Evolutionary conservation across 2,113 vertebrate genomes (phyloP).

Genomic region (Leptodactylus fuscus): DNA sequence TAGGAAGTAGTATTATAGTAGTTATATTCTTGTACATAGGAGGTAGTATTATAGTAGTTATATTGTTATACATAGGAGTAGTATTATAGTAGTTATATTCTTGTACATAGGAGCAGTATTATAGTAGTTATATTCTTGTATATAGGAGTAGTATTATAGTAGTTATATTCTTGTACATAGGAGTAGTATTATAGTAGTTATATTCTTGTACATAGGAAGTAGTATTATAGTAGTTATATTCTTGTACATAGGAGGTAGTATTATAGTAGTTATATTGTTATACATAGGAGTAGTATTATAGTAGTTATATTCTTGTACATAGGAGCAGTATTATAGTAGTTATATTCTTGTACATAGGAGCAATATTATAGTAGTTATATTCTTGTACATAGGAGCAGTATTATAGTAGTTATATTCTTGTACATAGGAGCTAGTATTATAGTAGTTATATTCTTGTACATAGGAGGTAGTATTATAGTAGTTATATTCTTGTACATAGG

Average conservation of each 20-base stretch:
- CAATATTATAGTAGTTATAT: conserved; percentile 10
- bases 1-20: neutral
- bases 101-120: neutral
- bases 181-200: neutral
- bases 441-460: too few species aligned
- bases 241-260: neutral
- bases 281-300: neutral
- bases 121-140: conserved; percentile 2
- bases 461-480: conserved; percentile 6
- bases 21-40: conserved; percentile 18
- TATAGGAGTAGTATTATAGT: conserved; percentile 1
- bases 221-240: conserved; percentile 21
- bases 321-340: neutral
- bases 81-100: conserved; percentile 6
- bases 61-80: neutral
- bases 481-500: conserved; percentile 10
- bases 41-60: conserved; percentile 21
- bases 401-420: neutral
- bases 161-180: neutral
- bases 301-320: conserved; percentile 10
- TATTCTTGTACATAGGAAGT: neutral
- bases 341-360: neutral
- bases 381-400: neutral
- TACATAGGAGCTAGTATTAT: neutral
- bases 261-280: too few species aligned